These are phyloP conservation scores for Mungos mungo DNA, from an alignment of 2,113 vertebrate species.

Conservation along the genomic window DNA sequence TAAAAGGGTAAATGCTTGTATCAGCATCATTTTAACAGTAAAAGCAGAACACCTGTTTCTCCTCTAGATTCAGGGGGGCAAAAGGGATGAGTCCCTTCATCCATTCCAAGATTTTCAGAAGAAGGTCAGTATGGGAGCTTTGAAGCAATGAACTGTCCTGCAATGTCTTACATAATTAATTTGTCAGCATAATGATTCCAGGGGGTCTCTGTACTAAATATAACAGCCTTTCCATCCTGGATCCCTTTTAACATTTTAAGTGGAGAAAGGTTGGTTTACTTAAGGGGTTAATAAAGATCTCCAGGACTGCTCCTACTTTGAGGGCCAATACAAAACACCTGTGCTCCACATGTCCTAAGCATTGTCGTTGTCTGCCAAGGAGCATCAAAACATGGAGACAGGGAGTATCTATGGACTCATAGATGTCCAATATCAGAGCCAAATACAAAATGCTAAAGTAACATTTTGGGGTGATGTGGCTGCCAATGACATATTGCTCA, in stretches of 20 bases:
- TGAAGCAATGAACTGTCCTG: background rate
- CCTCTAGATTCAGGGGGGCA: background rate
- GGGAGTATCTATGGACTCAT: background rate
- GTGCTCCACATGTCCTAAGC: background rate
- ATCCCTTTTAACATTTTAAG: background rate
- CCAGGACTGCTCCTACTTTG: background rate
- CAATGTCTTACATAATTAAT: background rate
- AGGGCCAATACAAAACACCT: background rate
- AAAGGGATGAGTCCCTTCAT: background rate
- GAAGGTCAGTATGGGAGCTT: background rate
- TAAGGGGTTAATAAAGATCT: conserved; percentile 26
- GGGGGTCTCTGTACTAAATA: background rate
- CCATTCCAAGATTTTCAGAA: background rate
- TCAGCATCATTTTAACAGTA: background rate
- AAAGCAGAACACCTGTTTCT: background rate
- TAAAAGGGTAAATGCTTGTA: background rate
- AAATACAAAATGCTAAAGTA: background rate
- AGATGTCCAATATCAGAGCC: background rate
- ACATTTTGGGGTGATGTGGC: background rate
- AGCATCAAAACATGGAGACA: background rate
- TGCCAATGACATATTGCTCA: background rate
- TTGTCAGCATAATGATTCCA: background rate
- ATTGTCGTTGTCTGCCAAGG: background rate
- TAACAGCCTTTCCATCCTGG: background rate
- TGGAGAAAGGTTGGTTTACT: background rate